Conservation (phyloP, 2,888 invertebrate genomes). For the Ectemnius continuus region DNA sequence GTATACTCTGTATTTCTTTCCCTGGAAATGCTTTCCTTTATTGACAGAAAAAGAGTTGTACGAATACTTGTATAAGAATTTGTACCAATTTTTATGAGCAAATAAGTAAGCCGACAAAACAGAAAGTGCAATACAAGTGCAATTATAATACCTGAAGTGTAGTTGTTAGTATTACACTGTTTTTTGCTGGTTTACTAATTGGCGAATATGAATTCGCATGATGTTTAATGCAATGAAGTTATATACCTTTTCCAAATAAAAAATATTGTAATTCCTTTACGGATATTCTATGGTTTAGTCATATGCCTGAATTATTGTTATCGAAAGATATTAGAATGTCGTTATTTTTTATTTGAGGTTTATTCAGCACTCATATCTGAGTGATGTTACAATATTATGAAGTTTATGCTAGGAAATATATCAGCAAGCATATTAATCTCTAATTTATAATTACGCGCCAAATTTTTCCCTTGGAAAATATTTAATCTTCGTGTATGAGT, state of each 20-base stretch:
- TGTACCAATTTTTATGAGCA: conserved; percentile 5
- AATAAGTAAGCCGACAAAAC: conserved; percentile 3
- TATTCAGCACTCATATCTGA: background rate
- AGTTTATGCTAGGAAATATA: background rate
- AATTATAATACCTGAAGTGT: background rate
- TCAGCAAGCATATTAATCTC: background rate
- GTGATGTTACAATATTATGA: background rate
- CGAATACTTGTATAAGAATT: background rate
- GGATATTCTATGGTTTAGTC: background rate
- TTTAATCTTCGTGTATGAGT: too few species aligned
- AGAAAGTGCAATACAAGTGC: background rate
- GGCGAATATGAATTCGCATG: too few species aligned
- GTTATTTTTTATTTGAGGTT: conserved; percentile 1
- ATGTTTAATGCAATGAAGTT: background rate
- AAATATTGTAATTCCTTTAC: conserved; percentile 1
- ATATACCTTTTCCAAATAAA: background rate
- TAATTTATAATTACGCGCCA: too few species aligned
- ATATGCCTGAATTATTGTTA: conserved; percentile 1
- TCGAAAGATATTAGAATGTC: background rate
- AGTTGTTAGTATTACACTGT: background rate
- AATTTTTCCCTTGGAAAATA: too few species aligned
- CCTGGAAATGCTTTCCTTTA: conserved; percentile 34
- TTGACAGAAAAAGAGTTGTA: conserved; percentile 23
- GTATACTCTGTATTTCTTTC: conserved; percentile 32
- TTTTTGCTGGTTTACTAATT: conserved; percentile 2